A percentile compares a stretch with the other conserved stretches of the same genome.
Conservation (phyloP, 2,888 invertebrate genomes). For the Torymus auratus region DNA sequence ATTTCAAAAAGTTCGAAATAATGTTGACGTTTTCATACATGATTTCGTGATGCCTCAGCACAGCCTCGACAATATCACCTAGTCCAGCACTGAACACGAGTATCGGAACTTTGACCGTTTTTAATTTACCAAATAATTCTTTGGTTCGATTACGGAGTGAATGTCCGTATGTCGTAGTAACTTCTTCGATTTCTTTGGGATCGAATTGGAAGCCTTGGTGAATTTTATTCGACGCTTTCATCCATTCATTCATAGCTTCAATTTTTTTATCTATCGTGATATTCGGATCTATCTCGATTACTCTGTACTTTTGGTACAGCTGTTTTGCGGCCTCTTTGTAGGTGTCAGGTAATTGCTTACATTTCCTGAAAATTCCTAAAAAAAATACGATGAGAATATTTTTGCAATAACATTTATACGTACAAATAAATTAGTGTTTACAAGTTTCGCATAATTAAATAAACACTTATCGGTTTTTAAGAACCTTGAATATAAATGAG, state of each 20-base stretch:
- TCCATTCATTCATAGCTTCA: conserved; percentile 89
- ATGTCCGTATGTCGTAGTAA: conserved; percentile 77
- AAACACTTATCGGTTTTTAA: too few relatives aligned
- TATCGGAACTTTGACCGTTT: conserved; percentile 85
- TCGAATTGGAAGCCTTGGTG: conserved; percentile 80
- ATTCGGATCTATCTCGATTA: conserved; percentile 89
- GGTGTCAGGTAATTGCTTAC: conserved; percentile 82
- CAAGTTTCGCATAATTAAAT: too few relatives aligned
- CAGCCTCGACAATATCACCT: conserved; percentile 90
- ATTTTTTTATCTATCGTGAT: conserved; percentile 86
- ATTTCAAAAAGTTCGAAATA: conserved; percentile 91
- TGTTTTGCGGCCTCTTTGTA: conserved; percentile 79
- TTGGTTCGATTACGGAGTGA: conserved; percentile 83
- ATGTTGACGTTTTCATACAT: conserved; percentile 86
- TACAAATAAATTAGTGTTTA: too few relatives aligned
- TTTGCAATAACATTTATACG: too few relatives aligned
- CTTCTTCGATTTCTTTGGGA: conserved; percentile 79
- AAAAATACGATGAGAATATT: too few relatives aligned
- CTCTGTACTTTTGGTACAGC: conserved; percentile 87
- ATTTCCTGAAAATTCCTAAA: conserved; percentile 85
- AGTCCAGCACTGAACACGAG: conserved; percentile 97
- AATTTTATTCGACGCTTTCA: conserved; percentile 81
- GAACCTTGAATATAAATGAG: too few relatives aligned
- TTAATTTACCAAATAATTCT: conserved; percentile 82
- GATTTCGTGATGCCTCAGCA: conserved; percentile 84